Evolutionary conservation across 1,140 invertebrate species (phyloP), one percentile per base, ranked within the genome.

Genomic region (Nylanderia fulva): DNA sequence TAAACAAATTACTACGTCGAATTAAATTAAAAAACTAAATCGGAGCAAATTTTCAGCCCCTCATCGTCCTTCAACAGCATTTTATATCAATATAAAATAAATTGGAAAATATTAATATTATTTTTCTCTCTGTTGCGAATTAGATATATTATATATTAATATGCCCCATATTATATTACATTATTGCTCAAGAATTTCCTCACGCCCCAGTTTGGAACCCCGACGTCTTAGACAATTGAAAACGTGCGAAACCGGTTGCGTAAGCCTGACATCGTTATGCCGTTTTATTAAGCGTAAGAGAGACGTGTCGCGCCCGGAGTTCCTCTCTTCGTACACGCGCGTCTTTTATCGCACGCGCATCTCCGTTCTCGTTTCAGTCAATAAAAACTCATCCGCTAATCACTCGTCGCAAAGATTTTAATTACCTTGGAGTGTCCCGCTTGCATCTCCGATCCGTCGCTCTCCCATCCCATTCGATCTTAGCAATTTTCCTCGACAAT

Each of bases 251-350:
- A 33, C 66, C 45, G 36, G 39, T 79, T 79, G 63, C 76, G 63
- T 54, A 82, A 71, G 66, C 66, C 45, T 33, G 77, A 42, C 66
- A 45, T 82, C 52, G 77, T 82, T 82, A 82, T 82, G 66, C 66
- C 13, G 24, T 72, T 82, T 80, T 82, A 82, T 82, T 72, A 58
- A 48, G 76, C 7, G 18, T 33, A 69, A 27, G 29, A 71, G 56
- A 58, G 66, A 71, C 42, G 54, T 79, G 60, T 63, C 45, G 45
- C 74, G 74, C 18, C 36, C 42, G 24, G 15, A 8, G 9, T 39
- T 33, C 29, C 24, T 24, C 27, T 42, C 60, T n/a, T 33, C 29
- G 24, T 8, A 15, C 52, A 29, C 63, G 60, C 29, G 29, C n/a
- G 5, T 18, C 61, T 68, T n/a, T n/a, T 68, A 68, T 79, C 76